These are phyloP conservation scores for Odobenus rosmarus DNA, from an alignment of 2,113 vertebrate genomes.

Conservation along the genomic window DNA sequence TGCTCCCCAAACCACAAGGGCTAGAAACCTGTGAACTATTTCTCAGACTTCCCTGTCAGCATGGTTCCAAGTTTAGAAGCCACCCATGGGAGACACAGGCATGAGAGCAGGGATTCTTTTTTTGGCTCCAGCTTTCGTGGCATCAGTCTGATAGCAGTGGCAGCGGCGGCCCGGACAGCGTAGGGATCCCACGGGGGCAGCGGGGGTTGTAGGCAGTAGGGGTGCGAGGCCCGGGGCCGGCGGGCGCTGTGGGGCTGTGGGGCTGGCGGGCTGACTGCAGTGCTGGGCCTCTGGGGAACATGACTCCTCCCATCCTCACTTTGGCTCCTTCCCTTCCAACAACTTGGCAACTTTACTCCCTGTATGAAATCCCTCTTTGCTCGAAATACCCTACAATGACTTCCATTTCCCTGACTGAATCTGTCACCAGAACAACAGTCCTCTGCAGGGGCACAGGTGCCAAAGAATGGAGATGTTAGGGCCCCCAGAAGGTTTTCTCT, in stretches of 20 bases:
- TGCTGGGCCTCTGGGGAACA: background rate
- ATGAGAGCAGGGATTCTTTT: background rate
- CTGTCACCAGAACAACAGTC: background rate
- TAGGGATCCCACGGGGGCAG: fast-evolving
- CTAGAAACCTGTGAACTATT: background rate
- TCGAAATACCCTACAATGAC: background rate
- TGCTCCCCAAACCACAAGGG: background rate
- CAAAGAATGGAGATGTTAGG: background rate
- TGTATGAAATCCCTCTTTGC: background rate
- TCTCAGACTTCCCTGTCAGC: background rate
- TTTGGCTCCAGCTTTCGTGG: background rate
- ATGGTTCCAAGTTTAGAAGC: background rate
- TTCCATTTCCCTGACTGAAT: background rate
- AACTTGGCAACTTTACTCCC: background rate
- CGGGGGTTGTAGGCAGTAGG: fast-evolving
- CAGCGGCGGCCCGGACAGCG: background rate
- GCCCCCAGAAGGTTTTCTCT: background rate
- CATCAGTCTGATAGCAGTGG: too few relatives aligned
- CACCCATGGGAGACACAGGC: background rate
- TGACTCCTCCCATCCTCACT: too few relatives aligned
- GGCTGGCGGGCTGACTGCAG: background rate
- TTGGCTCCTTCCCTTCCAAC: background rate
- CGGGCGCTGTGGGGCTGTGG: background rate
- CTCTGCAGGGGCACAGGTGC: background rate
- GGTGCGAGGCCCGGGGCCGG: too few relatives aligned